These are phyloP conservation scores for Agrilus planipennis DNA, from an alignment of 1,140 invertebrate species.

Conservation along the genomic window DNA sequence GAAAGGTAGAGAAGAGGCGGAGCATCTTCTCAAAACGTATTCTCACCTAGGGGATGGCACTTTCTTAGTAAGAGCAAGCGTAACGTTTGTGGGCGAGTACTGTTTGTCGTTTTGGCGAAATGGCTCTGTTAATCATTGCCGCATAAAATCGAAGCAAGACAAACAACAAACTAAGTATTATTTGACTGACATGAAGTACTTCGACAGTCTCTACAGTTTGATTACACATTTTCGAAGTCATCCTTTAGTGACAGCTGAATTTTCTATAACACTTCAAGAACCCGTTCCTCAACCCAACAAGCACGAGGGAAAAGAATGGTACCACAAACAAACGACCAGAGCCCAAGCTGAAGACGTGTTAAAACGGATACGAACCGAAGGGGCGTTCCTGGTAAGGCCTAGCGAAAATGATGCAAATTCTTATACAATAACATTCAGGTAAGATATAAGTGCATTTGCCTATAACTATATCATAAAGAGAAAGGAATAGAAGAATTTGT, in stretches of 20 bases:
- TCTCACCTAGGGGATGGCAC: slow-evolving; percentile 86
- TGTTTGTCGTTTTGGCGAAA: slow-evolving; percentile 90
- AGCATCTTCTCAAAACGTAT: slow-evolving; percentile 59
- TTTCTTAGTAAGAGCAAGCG: slow-evolving; percentile 88
- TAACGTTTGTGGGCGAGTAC: slow-evolving; percentile 94
- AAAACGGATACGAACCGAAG: slow-evolving; percentile 68
- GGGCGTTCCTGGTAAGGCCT: slow-evolving; percentile 83
- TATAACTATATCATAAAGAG: no score
- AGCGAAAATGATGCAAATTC: slow-evolving; percentile 73
- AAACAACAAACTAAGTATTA: slow-evolving; percentile 82
- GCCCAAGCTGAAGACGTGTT: slow-evolving; percentile 78
- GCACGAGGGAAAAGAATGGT: slow-evolving; percentile 93
- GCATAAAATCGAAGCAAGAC: slow-evolving; percentile 83
- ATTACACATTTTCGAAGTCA: slow-evolving; percentile 84
- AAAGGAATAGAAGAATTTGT: no score
- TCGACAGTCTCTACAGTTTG: slow-evolving; percentile 86
- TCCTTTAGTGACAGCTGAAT: slow-evolving; percentile 78
- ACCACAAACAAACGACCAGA: slow-evolving; percentile 67
- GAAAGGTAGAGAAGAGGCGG: slow-evolving; percentile 58
- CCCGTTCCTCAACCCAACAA: slow-evolving; percentile 91
- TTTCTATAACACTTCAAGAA: slow-evolving; percentile 74
- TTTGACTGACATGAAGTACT: slow-evolving; percentile 77
- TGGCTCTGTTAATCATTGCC: slow-evolving; percentile 82
- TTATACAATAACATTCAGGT: slow-evolving; percentile 93
- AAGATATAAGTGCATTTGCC: slow-evolving; percentile 18